Percentiles rank a stretch among this genome's conserved stretches.
Conservation (phyloP, 2,888 invertebrate species). For the Hyalella azteca region DNA sequence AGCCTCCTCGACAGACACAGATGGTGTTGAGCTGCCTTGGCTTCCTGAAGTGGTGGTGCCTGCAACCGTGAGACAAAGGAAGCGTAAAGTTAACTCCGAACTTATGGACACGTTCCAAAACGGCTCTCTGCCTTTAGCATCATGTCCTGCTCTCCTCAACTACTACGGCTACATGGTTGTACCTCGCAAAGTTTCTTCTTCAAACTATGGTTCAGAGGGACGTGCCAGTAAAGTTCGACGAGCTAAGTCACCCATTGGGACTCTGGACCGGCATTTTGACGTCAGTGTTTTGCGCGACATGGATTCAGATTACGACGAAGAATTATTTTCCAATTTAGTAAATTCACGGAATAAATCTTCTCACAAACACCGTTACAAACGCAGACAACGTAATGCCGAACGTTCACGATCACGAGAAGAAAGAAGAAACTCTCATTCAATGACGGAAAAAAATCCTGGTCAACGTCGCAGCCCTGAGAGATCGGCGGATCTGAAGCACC, state of each 20-base stretch:
- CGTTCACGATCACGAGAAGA: constrained; percentile 10
- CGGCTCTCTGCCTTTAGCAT: constrained; percentile 23
- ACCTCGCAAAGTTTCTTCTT: constrained; percentile 40
- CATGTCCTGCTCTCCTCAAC: constrained; percentile 52
- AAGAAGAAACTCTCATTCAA: background rate
- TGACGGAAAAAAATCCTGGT: background rate
- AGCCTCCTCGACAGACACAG: background rate
- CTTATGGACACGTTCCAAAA: constrained; percentile 48
- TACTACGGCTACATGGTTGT: constrained; percentile 59
- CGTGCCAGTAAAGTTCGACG: background rate
- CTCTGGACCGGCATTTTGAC: constrained; percentile 13
- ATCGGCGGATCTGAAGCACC: background rate
- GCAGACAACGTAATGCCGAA: constrained; percentile 9
- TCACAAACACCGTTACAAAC: constrained; percentile 22
- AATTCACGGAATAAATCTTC: background rate
- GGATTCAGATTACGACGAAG: constrained; percentile 10
- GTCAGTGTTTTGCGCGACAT: background rate
- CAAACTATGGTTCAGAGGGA: background rate
- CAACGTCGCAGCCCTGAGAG: background rate
- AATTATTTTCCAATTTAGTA: background rate
- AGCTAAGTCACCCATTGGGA: background rate
- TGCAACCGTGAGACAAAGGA: constrained; percentile 51
- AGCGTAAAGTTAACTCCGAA: constrained; percentile 52
- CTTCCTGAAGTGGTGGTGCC: constrained; percentile 43
- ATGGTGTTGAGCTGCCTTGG: constrained; percentile 14